Conservation (phyloP, 2,888 invertebrate species). For the Tetropium fuscum region DNA sequence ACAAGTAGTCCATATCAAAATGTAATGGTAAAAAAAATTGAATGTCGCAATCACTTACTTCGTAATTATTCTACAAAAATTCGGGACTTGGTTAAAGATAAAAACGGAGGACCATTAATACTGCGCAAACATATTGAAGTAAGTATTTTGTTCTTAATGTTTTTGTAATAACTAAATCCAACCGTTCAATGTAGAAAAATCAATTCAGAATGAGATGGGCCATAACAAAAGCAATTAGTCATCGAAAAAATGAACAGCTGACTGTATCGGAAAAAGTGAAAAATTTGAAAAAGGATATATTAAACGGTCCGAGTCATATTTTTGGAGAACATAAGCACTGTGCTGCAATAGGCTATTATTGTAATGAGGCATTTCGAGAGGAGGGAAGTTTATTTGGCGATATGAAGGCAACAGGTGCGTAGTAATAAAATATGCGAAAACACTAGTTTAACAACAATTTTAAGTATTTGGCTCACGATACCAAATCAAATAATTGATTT, state of each 20-base stretch:
- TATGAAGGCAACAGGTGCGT: too few species aligned
- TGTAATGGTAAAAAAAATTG: neutral
- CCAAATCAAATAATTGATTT: too few species aligned
- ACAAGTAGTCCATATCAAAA: neutral
- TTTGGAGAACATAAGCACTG: conserved; percentile 20
- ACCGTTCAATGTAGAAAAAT: neutral
- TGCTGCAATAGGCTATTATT: conserved; percentile 12
- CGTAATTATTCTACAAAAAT: neutral
- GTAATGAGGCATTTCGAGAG: neutral
- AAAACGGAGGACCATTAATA: too few species aligned
- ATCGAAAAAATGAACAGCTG: neutral
- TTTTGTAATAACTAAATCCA: too few species aligned
- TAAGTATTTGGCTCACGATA: too few species aligned
- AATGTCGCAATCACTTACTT: neutral
- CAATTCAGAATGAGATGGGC: conserved; percentile 2
- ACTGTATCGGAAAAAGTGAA: neutral
- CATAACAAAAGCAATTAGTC: conserved; percentile 11
- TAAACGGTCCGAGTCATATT: conserved; percentile 15
- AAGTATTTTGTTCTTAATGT: too few species aligned
- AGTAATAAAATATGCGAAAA: too few species aligned
- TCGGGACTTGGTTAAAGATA: too few species aligned
- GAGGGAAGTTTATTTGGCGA: conserved; percentile 6
- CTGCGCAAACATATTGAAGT: too few species aligned
- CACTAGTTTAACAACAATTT: too few species aligned
- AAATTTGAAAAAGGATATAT: conserved; percentile 1